Evolutionary conservation across 2,113 vertebrate genomes (phyloP), one percentile per base, ranked within the genome.

Genomic region (Anhinga rufa): DNA sequence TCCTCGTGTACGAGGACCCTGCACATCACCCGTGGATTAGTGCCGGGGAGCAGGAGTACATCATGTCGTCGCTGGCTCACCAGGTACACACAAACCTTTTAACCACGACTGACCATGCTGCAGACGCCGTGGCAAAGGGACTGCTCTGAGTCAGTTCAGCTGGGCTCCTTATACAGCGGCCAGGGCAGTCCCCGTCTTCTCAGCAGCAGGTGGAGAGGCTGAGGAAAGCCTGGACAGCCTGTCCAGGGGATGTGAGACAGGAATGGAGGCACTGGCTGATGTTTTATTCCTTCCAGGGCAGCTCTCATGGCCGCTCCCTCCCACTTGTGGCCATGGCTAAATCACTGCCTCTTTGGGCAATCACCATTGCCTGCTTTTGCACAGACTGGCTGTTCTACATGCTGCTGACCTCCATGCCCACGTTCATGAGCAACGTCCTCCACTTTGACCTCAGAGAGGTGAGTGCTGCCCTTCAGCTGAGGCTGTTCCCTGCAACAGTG

Each of bases 271-370:
- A 40, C 60, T 66, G 51, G 49, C 34, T 38, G 13, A 21, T 34
- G 17, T 36, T 34, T 62, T 49, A 54, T 88, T 91, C 61, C 62
- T 82, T 88, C 11, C 94, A 99, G 98, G 98, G 96, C 12, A 93
- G 83, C 31, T 96, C 97, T 79, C 97, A 98, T 26, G 97, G 98
- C 94, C 97, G 94, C 97, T 97, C 96, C 18, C 44, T 99, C 34
- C 99, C 99, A 7, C 11, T 98, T 48, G 32, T 94, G 46, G 71
- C 97, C 62, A 98, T 99, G 97, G 6, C 97, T 48, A 92, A 95
- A 49, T 99, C 98, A 4, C 93, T 97, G 38, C 98, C 98, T 14
- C 89, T 99, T 60, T 99, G 98, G 98, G 97, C 98, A 28, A 98
- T 99, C 85, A 97, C 98, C 64, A 0, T 98, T 31, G 57, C 96